These are phyloP conservation scores for Heterodera filipjevi DNA, from an alignment of 2,888 invertebrate species.

Conservation along the genomic window DNA sequence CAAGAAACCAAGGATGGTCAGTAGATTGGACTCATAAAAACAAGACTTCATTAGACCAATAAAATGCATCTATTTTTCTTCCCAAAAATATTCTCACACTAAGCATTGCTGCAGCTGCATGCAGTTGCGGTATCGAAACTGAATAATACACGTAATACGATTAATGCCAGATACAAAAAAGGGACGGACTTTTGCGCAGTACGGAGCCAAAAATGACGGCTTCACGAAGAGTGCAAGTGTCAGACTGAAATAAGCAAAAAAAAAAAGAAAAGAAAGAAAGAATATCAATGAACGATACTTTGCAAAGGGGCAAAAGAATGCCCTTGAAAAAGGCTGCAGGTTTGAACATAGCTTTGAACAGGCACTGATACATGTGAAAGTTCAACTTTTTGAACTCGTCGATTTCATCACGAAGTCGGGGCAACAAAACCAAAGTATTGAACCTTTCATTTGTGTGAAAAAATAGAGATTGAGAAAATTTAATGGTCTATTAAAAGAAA, in stretches of 20 bases:
- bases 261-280: not conserved
- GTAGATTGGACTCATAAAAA: too few species aligned
- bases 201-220: constrained; percentile 93
- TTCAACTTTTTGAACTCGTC: constrained; percentile 91
- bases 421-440: constrained; percentile 87
- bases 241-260: constrained; percentile 72
- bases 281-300: constrained; percentile 1
- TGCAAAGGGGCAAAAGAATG: constrained; percentile 70
- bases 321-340: constrained; percentile 98
- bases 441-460: constrained; percentile 69
- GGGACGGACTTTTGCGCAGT: constrained; percentile 73
- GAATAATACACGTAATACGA: not conserved
- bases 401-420: constrained; percentile 87
- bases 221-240: constrained; percentile 90
- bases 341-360: constrained; percentile 89
- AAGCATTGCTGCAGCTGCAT: constrained; percentile 86
- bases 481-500: too few species aligned
- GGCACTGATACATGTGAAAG: constrained; percentile 91
- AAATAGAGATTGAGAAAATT: too few species aligned
- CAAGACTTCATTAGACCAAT: too few species aligned
- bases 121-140: constrained; percentile 86
- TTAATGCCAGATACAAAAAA: not conserved
- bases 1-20: too few species aligned
- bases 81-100: too few species aligned
- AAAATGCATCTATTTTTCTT: too few species aligned